phyloP scores from a whole-genome alignment of 1,140 invertebrate genomes.

The Reticulitermes speratus region DNA sequence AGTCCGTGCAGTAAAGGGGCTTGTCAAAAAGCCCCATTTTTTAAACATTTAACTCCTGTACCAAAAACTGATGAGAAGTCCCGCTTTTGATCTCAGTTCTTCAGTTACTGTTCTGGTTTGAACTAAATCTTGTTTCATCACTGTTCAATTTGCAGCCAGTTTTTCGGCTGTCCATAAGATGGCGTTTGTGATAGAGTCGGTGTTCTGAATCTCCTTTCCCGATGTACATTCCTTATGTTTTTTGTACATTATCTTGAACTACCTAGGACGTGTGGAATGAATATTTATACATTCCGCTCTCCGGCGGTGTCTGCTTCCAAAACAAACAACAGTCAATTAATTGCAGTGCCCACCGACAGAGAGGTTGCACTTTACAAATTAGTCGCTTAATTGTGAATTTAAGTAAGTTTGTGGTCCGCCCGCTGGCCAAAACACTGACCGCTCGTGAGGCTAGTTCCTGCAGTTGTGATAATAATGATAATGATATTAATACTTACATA shows the following conservation, averaged over 20 bases:
- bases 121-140: background rate
- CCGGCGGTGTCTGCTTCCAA: background rate
- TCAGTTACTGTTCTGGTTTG: background rate
- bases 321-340: background rate
- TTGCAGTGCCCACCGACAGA: background rate
- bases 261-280: background rate
- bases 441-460: background rate
- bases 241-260: background rate
- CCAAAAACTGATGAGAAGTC: too few relatives aligned
- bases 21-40: too few relatives aligned
- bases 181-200: background rate
- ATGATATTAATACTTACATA: background rate
- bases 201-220: background rate
- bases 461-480: background rate
- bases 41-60: too few relatives aligned
- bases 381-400: slow-evolving; percentile 12
- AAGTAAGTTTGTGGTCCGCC: background rate
- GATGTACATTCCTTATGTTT: background rate
- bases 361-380: background rate
- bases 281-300: background rate
- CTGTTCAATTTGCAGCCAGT: background rate
- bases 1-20: too few relatives aligned
- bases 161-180: background rate
- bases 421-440: background rate
- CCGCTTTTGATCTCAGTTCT: background rate